Percentiles rank a stretch among this genome's conserved stretches.
Evolutionary conservation across 2,888 invertebrate species (phyloP).

Genomic region (Pseudococcus longispinus): DNA sequence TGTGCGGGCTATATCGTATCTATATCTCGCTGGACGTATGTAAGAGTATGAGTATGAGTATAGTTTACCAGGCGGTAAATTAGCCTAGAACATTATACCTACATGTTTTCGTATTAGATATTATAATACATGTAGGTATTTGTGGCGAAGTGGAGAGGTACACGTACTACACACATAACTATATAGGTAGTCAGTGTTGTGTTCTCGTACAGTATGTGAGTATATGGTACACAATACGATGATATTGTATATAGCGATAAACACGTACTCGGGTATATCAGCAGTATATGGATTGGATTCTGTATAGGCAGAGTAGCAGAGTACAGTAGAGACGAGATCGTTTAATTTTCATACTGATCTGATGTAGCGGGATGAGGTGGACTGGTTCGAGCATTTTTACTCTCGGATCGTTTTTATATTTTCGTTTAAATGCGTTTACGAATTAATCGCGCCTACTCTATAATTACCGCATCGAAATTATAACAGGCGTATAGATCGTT

Average conservation of each 20-base stretch:
- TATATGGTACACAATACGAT: no score
- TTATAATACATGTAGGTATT: neutral
- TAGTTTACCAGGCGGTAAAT: neutral
- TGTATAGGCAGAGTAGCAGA: neutral
- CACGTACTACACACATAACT: neutral
- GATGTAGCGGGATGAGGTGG: no score
- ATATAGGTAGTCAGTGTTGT: no score
- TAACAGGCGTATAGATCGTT: constrained; percentile 17
- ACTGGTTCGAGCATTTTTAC: neutral
- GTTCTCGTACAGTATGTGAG: no score
- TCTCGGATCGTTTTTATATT: neutral
- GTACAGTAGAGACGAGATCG: neutral
- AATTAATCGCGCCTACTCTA: constrained; percentile 39
- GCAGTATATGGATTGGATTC: no score
- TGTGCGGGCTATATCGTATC: constrained; percentile 18
- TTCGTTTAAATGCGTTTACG: constrained; percentile 22
- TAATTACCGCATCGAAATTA: constrained; percentile 30
- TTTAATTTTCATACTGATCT: neutral
- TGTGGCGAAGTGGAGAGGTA: neutral
- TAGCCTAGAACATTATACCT: constrained; percentile 9
- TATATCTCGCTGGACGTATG: neutral
- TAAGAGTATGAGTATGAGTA: neutral
- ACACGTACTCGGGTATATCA: neutral
- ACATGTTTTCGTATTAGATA: constrained; percentile 3
- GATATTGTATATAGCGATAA: neutral